Evolutionary conservation across 2,113 vertebrate species (phyloP), one percentile per base, ranked within the genome.

Genomic region (Zingel zingel): DNA sequence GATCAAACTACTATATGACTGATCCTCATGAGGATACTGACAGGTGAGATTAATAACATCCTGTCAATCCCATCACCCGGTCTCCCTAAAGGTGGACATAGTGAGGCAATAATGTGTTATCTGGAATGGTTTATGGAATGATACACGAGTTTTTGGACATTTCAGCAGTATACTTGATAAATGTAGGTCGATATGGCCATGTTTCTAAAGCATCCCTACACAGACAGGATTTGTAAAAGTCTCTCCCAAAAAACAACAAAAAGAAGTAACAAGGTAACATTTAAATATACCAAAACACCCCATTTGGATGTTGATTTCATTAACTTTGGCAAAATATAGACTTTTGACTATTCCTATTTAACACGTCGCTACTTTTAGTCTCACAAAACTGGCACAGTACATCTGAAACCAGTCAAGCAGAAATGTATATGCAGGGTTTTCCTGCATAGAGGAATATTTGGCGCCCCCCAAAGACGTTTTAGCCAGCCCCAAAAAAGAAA

Each of bases 271-370:
- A 77, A 39, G 12, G 23, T 0, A 74, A 82, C 21, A 67, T 43
- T 30, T 9, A 61, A 79, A 76, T 51, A 18, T 16, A 62, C 1
- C 16, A 73, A 56, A 57, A 25, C 1, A 78, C 15, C 0, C 0
- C 0, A 2, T 72, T 19, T 74, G 25, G 27, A 23, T 59, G 57
- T 54, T 43, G 14, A 67, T 62, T 75, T 74, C 30, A 8, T 48
- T 77, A 25, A 59, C 3, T 53, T 90, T 90, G 78, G 78, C 79
- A 86, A 78, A 68, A 77, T 75, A 43, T 45, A 58, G 36, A 81
- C 2, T 6, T 67, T 43, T 58, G 39, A 82, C 23, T 59, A 62
- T 15, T 66, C 4, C 21, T 25, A 23, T 68, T 1, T 0, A 79
- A 75, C 47, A 62, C 4, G 6, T 53, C 65, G 72, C 23, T 39